Base-by-base conservation (phyloP, 2,888 invertebrate species). In the Auanema sp. region DNA sequence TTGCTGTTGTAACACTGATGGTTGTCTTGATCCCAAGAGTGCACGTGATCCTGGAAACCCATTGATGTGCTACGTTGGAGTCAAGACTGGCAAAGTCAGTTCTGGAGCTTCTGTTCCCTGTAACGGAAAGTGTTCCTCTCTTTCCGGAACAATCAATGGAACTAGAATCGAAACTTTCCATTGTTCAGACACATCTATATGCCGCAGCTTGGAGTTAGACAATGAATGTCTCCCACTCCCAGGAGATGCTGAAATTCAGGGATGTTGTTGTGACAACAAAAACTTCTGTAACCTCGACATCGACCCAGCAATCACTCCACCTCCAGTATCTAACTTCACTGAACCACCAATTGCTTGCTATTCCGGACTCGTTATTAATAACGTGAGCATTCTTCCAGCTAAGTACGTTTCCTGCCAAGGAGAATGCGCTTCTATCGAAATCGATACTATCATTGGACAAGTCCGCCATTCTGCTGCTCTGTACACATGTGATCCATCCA, bases 231-330 rank as follows among this genome's bases (percentile, higher is more conserved):
- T 60, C 53, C 42, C 41, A 33, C 47, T 71, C 25, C 62, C 56
- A 16, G 40, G 62, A n/a, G 71, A 73, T 43, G 55, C 64, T 51
- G 64, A 65, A 51, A 50, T 71, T 18, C 50, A 43, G 5, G 69
- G 64, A n/a, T 74, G 74, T 65, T 74, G 74, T 58, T 72, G 71
- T 52, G 69, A 74, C 67, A 71, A 73, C 56, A 60, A 42, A 50
- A 66, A 70, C 68, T 63, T 66, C 64, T 74, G 74, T 53, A 74
- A 74, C 67, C 60, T 71, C 42, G 51, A n/a, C 16, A 25, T 21
- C 11, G 52, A 47, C n/a, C 56, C 50, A 44, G 61, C 59, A 1
- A 33, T 33, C 33, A 16, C 51, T 47, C 59, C 65, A 14, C 55
- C 68, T 65, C 43, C 58, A 52, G 42, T 60, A 59, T 58, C 59